Base-by-base conservation (phyloP, 2,797 vertebrate genomes). In the Fundulus diaphanus region DNA sequence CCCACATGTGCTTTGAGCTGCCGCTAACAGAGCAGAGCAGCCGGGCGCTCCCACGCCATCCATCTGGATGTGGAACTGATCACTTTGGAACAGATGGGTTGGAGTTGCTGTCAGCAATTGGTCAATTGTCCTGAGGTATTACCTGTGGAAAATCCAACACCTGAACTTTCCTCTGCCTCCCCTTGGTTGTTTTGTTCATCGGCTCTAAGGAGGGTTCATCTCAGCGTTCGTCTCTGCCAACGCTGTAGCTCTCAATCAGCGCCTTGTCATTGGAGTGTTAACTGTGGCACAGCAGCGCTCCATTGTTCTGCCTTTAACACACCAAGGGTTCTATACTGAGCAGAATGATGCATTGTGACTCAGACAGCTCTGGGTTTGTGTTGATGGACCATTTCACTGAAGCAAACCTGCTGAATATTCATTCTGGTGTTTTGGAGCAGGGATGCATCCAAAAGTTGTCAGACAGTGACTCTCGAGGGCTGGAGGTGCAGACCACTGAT, bases 211-310 rank as follows among this genome's bases (percentile, higher is more conserved):
- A 12, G 3, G 68, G 37, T 81, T 15, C 52, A 20, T 82, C 49
- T 80, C 33, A 69, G 27, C 51, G 67, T 54, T 31, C 44, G 16
- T 33, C 40, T 48, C 77, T 72, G 56, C 51, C 31, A 81, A 15
- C 56, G 42, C 74, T 42, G 70, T 70, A 24, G 15, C 12, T 72
- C 78, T 91, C 81, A 92, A 88, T 90, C 69, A 74, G 7, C 5
- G 66, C 86, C 68, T 89, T 93, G 90, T 91, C 72, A 33, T 49
- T 48, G 22, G 42, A 68, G 72, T 3, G 59, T 76, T 59, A 54
- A 74, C 79, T 80, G 72, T 88, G 89, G 85, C 88, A 92, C 90
- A 92, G 88, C 85, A 78, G 52, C 81, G 88, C 76, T 57, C 89
- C 81, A 86, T 93, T 92, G 92, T 92, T 83, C 82, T 51, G 46